Conservation (phyloP, 2,113 vertebrate genomes). For the Atlantisia rogersi region DNA sequence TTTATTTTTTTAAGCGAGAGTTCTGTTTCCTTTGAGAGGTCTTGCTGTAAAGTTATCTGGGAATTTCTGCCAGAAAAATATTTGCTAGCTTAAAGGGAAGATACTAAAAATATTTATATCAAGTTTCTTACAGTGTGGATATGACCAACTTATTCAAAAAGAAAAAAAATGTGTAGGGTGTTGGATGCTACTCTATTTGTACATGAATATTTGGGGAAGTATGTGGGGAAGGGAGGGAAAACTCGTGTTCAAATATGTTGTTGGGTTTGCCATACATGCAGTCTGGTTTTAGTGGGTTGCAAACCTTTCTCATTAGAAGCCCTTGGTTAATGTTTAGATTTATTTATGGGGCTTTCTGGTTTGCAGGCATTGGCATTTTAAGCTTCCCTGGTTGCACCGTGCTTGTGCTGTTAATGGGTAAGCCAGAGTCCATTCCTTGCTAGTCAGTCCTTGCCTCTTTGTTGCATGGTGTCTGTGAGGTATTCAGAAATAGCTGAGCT, state of each 20-base stretch:
- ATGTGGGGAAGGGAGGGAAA: not conserved
- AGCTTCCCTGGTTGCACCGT: not conserved
- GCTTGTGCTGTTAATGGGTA: not conserved
- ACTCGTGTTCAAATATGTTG: not conserved
- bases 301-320: not conserved
- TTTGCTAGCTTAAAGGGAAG: not conserved
- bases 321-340: not conserved
- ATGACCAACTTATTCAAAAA: not conserved
- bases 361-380: not conserved
- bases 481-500: not conserved
- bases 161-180: accelerated
- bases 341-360: not conserved
- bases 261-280: not conserved
- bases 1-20: not conserved
- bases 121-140: not conserved
- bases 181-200: not conserved
- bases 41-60: slow-evolving; percentile 22
- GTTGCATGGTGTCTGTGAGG: not conserved
- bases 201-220: not conserved
- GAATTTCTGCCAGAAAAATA: slow-evolving; percentile 17
- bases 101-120: not conserved
- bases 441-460: not conserved
- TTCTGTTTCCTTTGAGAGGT: slow-evolving; percentile 50
- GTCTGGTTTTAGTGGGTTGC: not conserved
- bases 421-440: not conserved